Percentiles rank a stretch among this genome's conserved stretches.
Conservation (phyloP, 2,888 invertebrate genomes). For the Colletes collaris region DNA sequence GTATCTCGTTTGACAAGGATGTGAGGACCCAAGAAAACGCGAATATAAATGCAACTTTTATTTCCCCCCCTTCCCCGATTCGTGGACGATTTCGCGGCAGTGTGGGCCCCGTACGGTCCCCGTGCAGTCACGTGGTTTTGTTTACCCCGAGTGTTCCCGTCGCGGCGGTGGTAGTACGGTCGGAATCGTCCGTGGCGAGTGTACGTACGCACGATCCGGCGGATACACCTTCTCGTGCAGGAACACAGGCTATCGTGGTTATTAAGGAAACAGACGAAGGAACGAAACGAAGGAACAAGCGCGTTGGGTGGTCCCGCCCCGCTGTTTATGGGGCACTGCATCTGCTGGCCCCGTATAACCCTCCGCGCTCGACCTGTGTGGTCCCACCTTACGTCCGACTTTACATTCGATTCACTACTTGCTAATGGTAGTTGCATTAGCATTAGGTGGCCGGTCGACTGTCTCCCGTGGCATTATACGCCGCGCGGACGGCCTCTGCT, state of each 20-base stretch:
- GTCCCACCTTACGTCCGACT: constrained; percentile 78
- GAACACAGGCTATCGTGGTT: constrained; percentile 76
- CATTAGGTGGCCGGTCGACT: constrained; percentile 67
- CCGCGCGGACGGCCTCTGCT: constrained; percentile 43
- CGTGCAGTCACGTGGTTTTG: too few species aligned
- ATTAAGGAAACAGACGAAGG: constrained; percentile 80
- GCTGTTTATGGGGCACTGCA: constrained; percentile 82
- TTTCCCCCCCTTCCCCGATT: too few species aligned
- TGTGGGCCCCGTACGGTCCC: too few species aligned
- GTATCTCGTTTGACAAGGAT: too few species aligned
- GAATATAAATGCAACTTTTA: too few species aligned
- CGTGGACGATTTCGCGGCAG: too few species aligned
- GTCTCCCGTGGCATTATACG: constrained; percentile 50
- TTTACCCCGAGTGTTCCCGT: too few species aligned
- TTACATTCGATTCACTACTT: constrained; percentile 81
- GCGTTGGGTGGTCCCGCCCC: constrained; percentile 81
- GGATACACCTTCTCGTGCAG: constrained; percentile 52
- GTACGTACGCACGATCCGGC: constrained; percentile 14
- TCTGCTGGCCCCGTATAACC: constrained; percentile 79
- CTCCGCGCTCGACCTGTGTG: constrained; percentile 79
- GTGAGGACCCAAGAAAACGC: too few species aligned
- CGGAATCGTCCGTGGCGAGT: not conserved
- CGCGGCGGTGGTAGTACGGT: not conserved
- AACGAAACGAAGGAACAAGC: constrained; percentile 71
- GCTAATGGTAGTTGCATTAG: constrained; percentile 79